Conservation (phyloP, 2,797 vertebrate species). For the Saxicola maurus region DNA sequence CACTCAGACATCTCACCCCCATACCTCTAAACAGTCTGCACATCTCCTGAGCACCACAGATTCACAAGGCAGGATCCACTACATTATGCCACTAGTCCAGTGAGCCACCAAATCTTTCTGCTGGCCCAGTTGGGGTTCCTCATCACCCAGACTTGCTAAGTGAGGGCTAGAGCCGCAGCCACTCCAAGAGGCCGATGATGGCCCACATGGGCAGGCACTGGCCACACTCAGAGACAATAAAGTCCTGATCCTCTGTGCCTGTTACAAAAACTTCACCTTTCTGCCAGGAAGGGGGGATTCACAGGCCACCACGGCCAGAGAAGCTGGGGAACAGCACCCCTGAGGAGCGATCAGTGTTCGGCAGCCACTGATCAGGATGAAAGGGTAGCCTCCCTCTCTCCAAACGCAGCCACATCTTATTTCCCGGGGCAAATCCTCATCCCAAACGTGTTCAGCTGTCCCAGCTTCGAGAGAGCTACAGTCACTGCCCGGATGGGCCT, state of each 20-base stretch:
- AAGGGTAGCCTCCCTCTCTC: neutral
- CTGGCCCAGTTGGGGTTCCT: neutral
- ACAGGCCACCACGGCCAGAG: neutral
- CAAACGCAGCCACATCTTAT: neutral
- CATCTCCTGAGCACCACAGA: neutral
- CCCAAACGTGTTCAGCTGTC: neutral
- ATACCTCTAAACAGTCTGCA: neutral
- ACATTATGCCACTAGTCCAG: rapidly evolving
- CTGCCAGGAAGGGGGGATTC: neutral
- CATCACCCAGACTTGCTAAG: neutral
- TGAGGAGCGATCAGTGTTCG: neutral
- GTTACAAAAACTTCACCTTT: neutral
- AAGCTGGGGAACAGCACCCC: neutral
- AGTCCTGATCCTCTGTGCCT: neutral
- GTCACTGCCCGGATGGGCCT: neutral
- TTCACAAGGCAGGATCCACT: neutral
- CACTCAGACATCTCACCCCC: conserved; percentile 45
- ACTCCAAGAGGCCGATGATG: rapidly evolving
- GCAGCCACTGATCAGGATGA: neutral
- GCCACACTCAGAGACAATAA: conserved; percentile 1
- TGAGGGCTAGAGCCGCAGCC: rapidly evolving
- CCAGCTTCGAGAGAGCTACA: neutral
- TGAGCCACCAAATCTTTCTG: neutral
- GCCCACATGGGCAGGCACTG: neutral
- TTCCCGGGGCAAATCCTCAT: neutral